These are phyloP conservation scores for Xiphorhynchus erythropygius DNA, from an alignment of 2,797 vertebrate genomes.

Conservation along the genomic window DNA sequence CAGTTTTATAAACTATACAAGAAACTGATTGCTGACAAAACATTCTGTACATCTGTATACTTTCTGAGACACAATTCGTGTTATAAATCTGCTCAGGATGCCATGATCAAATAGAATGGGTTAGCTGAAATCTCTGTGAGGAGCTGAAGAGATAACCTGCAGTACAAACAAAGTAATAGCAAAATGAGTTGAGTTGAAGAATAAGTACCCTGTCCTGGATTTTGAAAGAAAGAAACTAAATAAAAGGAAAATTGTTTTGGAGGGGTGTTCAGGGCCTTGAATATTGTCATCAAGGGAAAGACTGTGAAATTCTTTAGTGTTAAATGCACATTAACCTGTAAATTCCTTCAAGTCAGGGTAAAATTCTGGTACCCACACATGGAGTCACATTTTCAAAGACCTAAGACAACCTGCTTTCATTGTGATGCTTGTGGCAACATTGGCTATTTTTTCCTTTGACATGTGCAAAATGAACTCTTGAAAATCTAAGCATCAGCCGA, in stretches of 20 bases:
- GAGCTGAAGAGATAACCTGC: background rate
- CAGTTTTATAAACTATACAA: background rate
- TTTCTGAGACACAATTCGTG: background rate
- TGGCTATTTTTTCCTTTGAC: background rate
- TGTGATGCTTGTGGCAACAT: background rate
- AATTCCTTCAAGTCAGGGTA: background rate
- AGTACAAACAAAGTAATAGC: background rate
- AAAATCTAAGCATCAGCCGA: background rate
- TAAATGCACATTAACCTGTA: background rate
- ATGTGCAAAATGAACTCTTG: background rate
- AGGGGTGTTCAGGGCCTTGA: background rate
- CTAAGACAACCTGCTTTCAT: background rate
- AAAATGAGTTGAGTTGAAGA: background rate
- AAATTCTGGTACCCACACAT: background rate
- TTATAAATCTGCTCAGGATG: background rate
- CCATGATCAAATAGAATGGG: background rate
- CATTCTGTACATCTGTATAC: background rate
- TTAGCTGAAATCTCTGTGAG: background rate
- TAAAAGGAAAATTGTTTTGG: background rate
- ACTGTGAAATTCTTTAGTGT: background rate
- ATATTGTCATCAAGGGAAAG: background rate
- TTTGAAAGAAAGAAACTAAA: background rate
- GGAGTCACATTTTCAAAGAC: background rate
- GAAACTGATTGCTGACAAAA: slow-evolving; percentile 28
- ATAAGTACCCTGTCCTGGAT: background rate